Evolutionary conservation across 2,113 vertebrate species (phyloP).

Genomic region (Calypte anna): DNA sequence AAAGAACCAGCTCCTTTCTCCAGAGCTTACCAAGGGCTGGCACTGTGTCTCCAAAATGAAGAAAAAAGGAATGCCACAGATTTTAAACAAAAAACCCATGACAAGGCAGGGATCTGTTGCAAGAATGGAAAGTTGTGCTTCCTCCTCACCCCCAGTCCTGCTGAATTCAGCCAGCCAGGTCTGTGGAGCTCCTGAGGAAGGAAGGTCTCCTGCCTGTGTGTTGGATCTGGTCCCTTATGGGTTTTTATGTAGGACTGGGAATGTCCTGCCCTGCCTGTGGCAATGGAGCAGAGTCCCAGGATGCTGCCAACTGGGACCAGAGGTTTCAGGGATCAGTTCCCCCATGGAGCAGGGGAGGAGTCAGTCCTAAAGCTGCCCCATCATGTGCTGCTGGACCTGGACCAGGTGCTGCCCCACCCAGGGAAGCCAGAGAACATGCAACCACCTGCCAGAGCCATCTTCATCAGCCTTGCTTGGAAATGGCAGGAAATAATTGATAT

Average conservation of each 20-base stretch:
- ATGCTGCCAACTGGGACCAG: not conserved
- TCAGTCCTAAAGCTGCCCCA: not conserved
- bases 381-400: accelerated
- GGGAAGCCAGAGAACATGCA: not conserved
- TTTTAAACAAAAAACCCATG: not conserved
- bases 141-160: not conserved
- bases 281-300: accelerated
- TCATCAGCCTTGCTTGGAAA: not conserved
- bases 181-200: accelerated
- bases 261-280: not conserved
- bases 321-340: not conserved
- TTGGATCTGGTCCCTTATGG: not conserved
- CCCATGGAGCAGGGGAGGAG: accelerated
- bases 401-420: accelerated
- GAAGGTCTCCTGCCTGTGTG: not conserved
- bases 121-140: not conserved
- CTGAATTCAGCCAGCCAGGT: not conserved
- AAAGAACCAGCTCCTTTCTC: constrained; percentile 16
- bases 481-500: not conserved
- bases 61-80: not conserved
- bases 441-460: not conserved
- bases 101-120: not conserved
- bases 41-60: not conserved
- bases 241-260: not conserved
- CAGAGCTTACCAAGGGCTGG: not conserved